Evolutionary conservation across 2,113 vertebrate genomes (phyloP).

Genomic region (Struthio camelus): DNA sequence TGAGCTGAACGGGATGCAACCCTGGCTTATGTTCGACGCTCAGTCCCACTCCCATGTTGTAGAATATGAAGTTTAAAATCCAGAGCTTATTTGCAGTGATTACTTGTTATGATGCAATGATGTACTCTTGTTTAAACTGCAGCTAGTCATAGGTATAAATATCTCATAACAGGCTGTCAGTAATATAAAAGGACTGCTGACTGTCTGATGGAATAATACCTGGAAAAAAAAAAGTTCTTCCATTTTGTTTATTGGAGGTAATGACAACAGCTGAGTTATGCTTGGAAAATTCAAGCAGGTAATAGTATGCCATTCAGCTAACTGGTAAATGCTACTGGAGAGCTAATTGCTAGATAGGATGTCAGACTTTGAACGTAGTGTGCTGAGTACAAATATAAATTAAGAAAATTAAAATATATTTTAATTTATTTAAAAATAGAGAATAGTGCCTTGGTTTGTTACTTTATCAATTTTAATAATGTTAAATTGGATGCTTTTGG

Average conservation of each 20-base stretch:
- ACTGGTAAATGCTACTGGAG: slow-evolving; percentile 25
- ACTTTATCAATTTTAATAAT: neutral
- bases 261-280: neutral
- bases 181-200: neutral
- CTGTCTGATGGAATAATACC: no score
- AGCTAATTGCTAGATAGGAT: slow-evolving; percentile 4
- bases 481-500: neutral
- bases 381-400: slow-evolving; percentile 8
- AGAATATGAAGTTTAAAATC: neutral
- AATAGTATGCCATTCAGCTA: slow-evolving; percentile 31
- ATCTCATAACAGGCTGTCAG: slow-evolving; percentile 10
- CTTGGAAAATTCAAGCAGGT: slow-evolving; percentile 31
- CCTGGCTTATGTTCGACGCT: neutral
- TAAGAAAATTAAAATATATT: slow-evolving; percentile 32
- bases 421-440: slow-evolving; percentile 13
- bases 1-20: neutral
- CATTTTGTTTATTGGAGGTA: slow-evolving; percentile 21
- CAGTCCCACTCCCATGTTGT: neutral
- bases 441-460: neutral
- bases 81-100: neutral
- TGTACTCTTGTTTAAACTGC: slow-evolving; percentile 19
- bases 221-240: slow-evolving; percentile 14
- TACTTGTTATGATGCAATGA: slow-evolving; percentile 1
- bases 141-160: neutral
- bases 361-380: neutral